Base-by-base conservation (phyloP, 2,888 invertebrate genomes). In the Ditylenchus weischeri region DNA sequence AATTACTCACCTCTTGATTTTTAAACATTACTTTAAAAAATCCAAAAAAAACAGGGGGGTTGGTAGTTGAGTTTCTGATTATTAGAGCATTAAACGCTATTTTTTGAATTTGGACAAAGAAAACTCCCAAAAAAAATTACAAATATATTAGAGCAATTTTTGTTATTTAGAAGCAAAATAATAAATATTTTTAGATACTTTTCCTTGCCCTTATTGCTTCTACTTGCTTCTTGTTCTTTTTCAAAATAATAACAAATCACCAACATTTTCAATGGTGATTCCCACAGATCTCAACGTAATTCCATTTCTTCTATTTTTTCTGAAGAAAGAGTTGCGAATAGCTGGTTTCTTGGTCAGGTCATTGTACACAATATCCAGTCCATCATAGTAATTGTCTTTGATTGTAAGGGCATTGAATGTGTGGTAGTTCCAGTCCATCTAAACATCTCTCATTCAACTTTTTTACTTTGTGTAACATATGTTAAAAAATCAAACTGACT, bases 311-410 rank as follows among this genome's bases (percentile, higher is more conserved):
- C 83, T 69, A 62, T 83, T 83, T 36, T 73, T 73, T n/a, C 62
- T 61, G 36, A 82, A 73, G 15, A 63, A 18, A 23, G 73, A 71
- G 49, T 78, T 67, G 19, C 75, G 57, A 21, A 83, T 73, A 0
- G 83, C 83, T n/a, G 80, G 84, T 66, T 84, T 85, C 71, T 91
- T 90, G 83, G 90, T 93, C 68, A 95, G 89, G 84, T 98, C 93
- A 0, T 94, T 92, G 84, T 94, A 95, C 69, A 94, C 86, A 51
- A 98, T 88, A 43, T 93, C 94, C 38, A 98, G 86, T 0, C 96
- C 98, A 82, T 94, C 93, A 78, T 92, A 90, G 64, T 90, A 89
- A 83, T 94, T 95, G 80, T 93, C 89, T 0, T 88, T 86, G 21
- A 96, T 23, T 19, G 65, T 72, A 23, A 76, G 36, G 10, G 36